Percentiles rank a stretch among this genome's conserved stretches.
phyloP scores from a whole-genome alignment of 2,113 vertebrate species.

The Ciconia boyciana region DNA sequence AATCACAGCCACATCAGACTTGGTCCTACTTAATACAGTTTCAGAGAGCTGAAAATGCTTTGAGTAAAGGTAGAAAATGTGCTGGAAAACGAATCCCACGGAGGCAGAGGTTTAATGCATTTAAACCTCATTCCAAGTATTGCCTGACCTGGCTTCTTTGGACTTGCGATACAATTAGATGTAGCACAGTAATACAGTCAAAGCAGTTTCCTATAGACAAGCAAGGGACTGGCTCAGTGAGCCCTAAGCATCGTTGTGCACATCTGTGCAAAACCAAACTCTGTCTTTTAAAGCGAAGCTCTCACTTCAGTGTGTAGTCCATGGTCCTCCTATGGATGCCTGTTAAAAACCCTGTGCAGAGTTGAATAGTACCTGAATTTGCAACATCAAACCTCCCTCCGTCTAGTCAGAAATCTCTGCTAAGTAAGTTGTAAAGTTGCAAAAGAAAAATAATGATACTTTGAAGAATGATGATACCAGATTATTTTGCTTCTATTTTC shows the following conservation, averaged over 20 bases:
- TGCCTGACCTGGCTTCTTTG: neutral
- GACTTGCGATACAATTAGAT: too few species aligned
- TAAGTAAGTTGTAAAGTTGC: neutral
- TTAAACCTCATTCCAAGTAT: neutral
- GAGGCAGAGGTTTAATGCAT: neutral
- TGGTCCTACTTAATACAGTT: neutral
- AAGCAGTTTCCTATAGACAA: neutral
- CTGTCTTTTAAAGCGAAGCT: neutral
- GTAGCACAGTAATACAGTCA: neutral
- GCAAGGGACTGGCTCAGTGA: neutral
- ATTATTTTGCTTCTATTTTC: neutral
- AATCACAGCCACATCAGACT: neutral
- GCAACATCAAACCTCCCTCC: neutral
- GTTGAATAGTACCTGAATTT: neutral
- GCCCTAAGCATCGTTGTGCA: neutral
- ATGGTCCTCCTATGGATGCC: neutral
- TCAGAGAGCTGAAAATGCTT: neutral
- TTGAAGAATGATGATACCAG: neutral
- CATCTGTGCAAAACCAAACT: neutral
- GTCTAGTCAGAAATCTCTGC: neutral
- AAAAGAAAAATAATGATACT: neutral
- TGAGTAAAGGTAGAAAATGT: neutral
- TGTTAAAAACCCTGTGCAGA: neutral
- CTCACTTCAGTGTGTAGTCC: neutral
- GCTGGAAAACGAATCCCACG: neutral